Evolutionary conservation across 2,888 invertebrate genomes (phyloP), one percentile per base, ranked within the genome.

Genomic region (Volucella zonaria): DNA sequence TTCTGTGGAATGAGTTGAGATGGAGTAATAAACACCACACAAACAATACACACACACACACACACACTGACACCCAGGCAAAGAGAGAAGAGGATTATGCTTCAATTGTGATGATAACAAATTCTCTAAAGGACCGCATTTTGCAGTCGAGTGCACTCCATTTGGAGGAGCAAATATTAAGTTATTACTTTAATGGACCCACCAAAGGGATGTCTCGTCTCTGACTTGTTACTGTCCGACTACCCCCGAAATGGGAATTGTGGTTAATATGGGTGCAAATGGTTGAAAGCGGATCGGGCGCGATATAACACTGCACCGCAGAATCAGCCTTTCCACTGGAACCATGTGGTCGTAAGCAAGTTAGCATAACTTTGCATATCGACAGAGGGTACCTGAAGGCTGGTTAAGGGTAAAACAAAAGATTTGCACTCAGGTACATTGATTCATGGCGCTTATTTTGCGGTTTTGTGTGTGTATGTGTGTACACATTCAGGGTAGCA

Each of bases 161-260:
- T 67, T 73, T 59, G 66, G 70, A 59, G 31, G 4, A 64, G 58
- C 66, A 76, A 76, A 81, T 76, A 70, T 70, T 71, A 66, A 81
- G 76, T 77, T 66, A 76, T 76, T 70, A 70, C 70, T 52, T 47
- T 71, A 81, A 81, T 76, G 58, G 76, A 81, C 61, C 31, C 61
- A 49, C 15, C 10, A 54, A 54, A 67, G 56, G 73, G 78, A 73
- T 67, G 40, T 38, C 58, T 73, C 38, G 49, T 52, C 61, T 68
- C 47, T 52, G 38, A 31, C 49, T 43, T 38, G 42, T 31, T 40
- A 15, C n/a, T 62, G 42, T 68, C 4, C 23, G 6, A 40, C 23
- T 47, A 14, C 51, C 18, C 8, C 15, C 3, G 10, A 76, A 52
- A 71, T 81, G 70, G 51, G 66, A 66, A 47, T 43, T 12, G 52